Evolutionary conservation across 2,888 invertebrate genomes (phyloP).

Genomic region (Allygus modestus): DNA sequence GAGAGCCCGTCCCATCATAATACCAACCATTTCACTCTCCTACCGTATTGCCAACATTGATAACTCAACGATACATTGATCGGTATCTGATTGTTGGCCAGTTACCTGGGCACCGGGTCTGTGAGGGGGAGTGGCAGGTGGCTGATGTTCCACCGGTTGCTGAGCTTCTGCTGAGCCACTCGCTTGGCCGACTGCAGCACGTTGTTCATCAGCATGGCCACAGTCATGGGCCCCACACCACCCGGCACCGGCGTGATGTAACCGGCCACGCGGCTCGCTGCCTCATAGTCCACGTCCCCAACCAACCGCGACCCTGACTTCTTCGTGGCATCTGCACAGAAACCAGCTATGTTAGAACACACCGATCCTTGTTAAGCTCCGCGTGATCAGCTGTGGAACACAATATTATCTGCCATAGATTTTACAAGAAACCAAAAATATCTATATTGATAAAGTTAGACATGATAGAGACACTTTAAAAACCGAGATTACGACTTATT

Average conservation of each 20-base stretch:
- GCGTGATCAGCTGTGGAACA: too few relatives aligned
- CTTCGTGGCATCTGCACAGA: slow-evolving; percentile 85
- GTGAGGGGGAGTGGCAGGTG: slow-evolving; percentile 81
- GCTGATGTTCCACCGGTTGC: slow-evolving; percentile 84
- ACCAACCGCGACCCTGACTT: slow-evolving; percentile 89
- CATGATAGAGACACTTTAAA: too few relatives aligned
- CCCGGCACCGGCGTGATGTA: slow-evolving; percentile 97
- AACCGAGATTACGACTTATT: too few relatives aligned
- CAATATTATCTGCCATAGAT: too few relatives aligned
- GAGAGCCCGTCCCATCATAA: too few relatives aligned
- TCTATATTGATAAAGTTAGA: too few relatives aligned
- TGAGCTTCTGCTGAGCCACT: slow-evolving; percentile 78
- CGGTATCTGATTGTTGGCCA: too few relatives aligned
- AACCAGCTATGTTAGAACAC: too few relatives aligned
- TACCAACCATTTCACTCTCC: too few relatives aligned
- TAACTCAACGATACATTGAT: too few relatives aligned
- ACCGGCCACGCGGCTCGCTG: slow-evolving; percentile 88
- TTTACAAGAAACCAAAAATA: too few relatives aligned
- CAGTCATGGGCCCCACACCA: slow-evolving; percentile 99
- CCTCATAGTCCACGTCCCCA: slow-evolving; percentile 96
- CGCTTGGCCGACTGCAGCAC: slow-evolving; percentile 90
- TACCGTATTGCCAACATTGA: too few relatives aligned
- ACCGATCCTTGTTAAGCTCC: neutral
- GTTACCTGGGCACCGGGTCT: slow-evolving; percentile 93
- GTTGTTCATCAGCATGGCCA: slow-evolving; percentile 98